Base-by-base conservation (phyloP, 2,797 vertebrate species). In the Mallotus villosus region DNA sequence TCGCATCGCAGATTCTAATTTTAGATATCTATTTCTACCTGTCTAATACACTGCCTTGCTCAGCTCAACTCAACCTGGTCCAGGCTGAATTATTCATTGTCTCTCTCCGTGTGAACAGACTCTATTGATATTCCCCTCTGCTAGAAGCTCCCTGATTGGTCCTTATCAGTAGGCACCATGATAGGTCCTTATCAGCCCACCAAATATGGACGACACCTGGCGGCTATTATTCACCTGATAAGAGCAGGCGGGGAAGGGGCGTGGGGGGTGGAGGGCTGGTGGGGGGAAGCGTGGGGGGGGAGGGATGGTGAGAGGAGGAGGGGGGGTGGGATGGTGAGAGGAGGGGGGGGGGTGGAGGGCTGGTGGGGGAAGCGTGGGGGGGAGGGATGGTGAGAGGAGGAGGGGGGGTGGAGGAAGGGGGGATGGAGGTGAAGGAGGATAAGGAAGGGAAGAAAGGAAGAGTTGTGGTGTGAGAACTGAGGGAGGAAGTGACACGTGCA, bases 71-170 rank as follows among this genome's bases (percentile, higher is more conserved):
- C 71, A 46, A 53, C 63, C 53, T 27, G 66, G 41, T 68, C 58
- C 63, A 27, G 7, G 64, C 76, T 88, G 85, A 88, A 88, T 87
- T 81, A 88, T 88, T 82, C 85, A 86, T 85, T 24, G n/a, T 27
- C 58, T 32, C 58, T 32, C 58, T 14, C n/a, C 27, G 25, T 49
- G 14, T 19, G 27, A 21, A 29, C 29, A 37, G n/a, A 41, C 55
- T 37, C 57, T 53, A 82, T 88, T 85, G 81, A 85, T 85, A 80
- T 84, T 78, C 82, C 60, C 37, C 61, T 63, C 79, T 64, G 58
- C 74, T 68, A 75, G 80, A 80, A 76, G 60, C 72, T 74, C 60
- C 5, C 67, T 78, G 80, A 86, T 88, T 82, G 84, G 78, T 71
- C 69, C 78, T 67, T 86, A 85, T 88, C 86, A 81, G 73, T 17